phyloP scores from a whole-genome alignment of 2,113 vertebrate species.

The Esox niger region DNA sequence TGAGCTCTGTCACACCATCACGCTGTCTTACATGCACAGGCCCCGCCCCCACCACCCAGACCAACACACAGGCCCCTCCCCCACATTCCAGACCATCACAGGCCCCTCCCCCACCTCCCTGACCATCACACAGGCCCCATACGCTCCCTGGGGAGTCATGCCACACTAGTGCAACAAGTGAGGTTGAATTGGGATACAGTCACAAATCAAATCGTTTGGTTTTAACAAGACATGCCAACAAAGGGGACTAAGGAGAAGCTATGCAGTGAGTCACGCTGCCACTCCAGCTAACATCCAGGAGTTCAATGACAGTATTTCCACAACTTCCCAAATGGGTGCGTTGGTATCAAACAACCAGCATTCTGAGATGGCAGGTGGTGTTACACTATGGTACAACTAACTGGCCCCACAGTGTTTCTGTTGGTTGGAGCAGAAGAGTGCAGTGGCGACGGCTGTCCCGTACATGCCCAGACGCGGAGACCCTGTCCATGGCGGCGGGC shows the following conservation, averaged over 20 bases:
- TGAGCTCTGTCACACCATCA: constrained; percentile 34
- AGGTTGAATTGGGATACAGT: background rate
- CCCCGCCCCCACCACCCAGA: background rate
- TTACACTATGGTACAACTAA: background rate
- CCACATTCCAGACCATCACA: background rate
- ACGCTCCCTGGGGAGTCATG: constrained; percentile 8
- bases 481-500: constrained; percentile 73
- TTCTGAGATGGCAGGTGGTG: too few relatives aligned
- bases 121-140: background rate
- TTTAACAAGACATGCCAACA: background rate
- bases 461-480: constrained; percentile 96
- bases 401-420: background rate
- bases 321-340: too few relatives aligned
- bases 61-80: background rate
- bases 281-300: background rate
- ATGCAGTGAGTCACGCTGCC: background rate
- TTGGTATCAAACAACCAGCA: too few relatives aligned
- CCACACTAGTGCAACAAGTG: background rate
- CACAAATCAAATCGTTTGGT: background rate
- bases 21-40: constrained; percentile 30
- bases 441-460: constrained; percentile 47
- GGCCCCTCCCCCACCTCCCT: constrained; percentile 3
- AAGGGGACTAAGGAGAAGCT: background rate
- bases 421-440: background rate
- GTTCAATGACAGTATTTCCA: background rate